Conservation (phyloP, 2,888 invertebrate genomes). For the Apoderus coryli region DNA sequence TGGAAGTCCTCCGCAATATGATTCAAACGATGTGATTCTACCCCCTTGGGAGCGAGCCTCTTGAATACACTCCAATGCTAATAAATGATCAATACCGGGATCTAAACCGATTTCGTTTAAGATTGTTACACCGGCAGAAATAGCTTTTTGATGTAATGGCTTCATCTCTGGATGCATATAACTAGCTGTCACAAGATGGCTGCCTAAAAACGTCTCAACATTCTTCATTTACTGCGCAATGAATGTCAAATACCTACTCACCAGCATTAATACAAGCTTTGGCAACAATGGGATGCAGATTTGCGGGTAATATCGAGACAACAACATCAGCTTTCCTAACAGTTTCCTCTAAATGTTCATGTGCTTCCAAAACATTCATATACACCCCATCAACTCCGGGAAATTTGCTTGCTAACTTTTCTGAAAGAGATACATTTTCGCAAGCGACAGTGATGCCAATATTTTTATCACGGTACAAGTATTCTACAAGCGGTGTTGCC, state of each 20-base stretch:
- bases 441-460: constrained; percentile 61
- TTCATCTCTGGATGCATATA: constrained; percentile 79
- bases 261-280: constrained; percentile 75
- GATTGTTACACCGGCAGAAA: constrained; percentile 79
- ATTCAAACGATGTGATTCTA: constrained; percentile 84
- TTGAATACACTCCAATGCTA: constrained; percentile 95
- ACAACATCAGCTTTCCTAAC: constrained; percentile 63
- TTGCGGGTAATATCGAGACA: constrained; percentile 81
- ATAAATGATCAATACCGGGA: constrained; percentile 73
- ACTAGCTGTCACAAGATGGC: constrained; percentile 93
- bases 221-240: too few relatives aligned
- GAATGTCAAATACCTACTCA: too few relatives aligned
- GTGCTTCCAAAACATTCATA: constrained; percentile 56
- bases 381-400: constrained; percentile 68
- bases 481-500: constrained; percentile 87
- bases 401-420: constrained; percentile 62
- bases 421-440: constrained; percentile 71
- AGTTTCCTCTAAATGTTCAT: constrained; percentile 53
- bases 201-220: too few relatives aligned
- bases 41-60: constrained; percentile 81
- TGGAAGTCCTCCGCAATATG: constrained; percentile 94
- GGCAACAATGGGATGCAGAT: constrained; percentile 75
- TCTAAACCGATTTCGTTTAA: constrained; percentile 96
- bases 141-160: constrained; percentile 63
- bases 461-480: constrained; percentile 68